Conservation (phyloP, 2,888 invertebrate species). For the Camptogramma bilineatum region DNA sequence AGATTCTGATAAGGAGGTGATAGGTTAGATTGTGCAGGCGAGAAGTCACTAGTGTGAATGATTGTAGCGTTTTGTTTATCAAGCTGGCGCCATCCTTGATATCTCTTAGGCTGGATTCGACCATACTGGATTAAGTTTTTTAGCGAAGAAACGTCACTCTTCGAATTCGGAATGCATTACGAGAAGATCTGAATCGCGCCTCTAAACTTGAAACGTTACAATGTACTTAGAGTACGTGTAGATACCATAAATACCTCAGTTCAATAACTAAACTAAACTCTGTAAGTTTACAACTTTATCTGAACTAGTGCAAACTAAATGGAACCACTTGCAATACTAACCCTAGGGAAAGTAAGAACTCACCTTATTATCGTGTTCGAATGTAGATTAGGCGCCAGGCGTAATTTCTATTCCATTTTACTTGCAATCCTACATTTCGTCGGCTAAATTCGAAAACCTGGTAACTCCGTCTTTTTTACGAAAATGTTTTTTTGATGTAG, state of each 20-base stretch:
- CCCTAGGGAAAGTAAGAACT: constrained; percentile 25
- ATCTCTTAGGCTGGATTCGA: background rate
- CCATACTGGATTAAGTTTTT: too few species aligned
- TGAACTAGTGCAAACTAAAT: background rate
- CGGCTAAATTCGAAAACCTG: too few species aligned
- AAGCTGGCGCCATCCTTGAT: constrained; percentile 11
- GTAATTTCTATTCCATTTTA: constrained; percentile 13
- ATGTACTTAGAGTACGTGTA: background rate
- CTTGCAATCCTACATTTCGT: background rate
- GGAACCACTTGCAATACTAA: constrained; percentile 21
- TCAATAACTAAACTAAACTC: too few species aligned
- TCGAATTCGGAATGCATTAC: too few species aligned
- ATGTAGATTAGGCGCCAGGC: constrained; percentile 8
- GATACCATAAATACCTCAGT: background rate
- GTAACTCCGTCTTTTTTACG: too few species aligned
- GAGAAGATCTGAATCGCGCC: too few species aligned
- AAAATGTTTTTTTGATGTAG: too few species aligned
- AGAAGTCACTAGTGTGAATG: constrained; percentile 6
- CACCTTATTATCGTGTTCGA: constrained; percentile 16
- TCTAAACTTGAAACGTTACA: background rate
- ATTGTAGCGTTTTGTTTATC: constrained; percentile 15
- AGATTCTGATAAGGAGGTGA: constrained; percentile 21
- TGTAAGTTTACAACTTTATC: background rate
- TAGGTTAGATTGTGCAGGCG: constrained; percentile 18
- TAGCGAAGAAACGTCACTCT: too few species aligned